These are phyloP conservation scores for Lasioglossum lativentre DNA, from an alignment of 2,888 invertebrate genomes.

Conservation along the genomic window DNA sequence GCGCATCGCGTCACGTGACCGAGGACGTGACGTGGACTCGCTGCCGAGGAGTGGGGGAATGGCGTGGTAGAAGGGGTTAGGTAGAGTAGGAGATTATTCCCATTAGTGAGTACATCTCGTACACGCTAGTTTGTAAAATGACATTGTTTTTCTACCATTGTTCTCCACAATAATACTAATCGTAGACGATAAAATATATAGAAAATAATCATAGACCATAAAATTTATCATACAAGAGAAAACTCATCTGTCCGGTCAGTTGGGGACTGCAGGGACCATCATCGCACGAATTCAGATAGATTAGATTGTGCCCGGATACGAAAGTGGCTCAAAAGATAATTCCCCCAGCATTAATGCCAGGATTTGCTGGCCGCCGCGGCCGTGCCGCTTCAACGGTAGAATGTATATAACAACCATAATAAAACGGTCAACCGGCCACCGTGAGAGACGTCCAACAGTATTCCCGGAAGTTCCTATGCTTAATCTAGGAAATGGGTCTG, in stretches of 20 bases:
- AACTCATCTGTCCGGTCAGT: neutral
- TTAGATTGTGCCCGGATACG: constrained; percentile 55
- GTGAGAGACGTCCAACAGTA: constrained; percentile 51
- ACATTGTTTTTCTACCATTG: too few relatives aligned
- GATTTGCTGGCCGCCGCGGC: constrained; percentile 62
- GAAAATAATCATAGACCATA: too few relatives aligned
- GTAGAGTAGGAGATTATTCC: too few relatives aligned
- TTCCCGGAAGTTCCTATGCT: constrained; percentile 43
- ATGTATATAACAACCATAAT: constrained; percentile 63
- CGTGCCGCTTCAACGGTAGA: constrained; percentile 49
- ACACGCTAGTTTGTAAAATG: too few relatives aligned
- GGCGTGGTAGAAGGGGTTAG: too few relatives aligned
- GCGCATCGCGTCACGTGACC: too few relatives aligned
- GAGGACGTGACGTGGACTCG: too few relatives aligned
- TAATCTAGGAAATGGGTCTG: constrained; percentile 58
- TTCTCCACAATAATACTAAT: too few relatives aligned
- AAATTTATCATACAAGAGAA: neutral
- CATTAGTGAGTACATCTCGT: too few relatives aligned
- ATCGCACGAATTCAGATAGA: constrained; percentile 62
- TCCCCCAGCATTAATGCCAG: constrained; percentile 61
- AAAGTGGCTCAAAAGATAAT: constrained; percentile 70
- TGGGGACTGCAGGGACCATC: neutral
- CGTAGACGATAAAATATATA: too few relatives aligned
- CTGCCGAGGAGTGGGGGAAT: too few relatives aligned
- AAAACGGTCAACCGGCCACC: constrained; percentile 68